phyloP scores from a whole-genome alignment of 2,888 invertebrate species.

The Protophormia terraenovae region DNA sequence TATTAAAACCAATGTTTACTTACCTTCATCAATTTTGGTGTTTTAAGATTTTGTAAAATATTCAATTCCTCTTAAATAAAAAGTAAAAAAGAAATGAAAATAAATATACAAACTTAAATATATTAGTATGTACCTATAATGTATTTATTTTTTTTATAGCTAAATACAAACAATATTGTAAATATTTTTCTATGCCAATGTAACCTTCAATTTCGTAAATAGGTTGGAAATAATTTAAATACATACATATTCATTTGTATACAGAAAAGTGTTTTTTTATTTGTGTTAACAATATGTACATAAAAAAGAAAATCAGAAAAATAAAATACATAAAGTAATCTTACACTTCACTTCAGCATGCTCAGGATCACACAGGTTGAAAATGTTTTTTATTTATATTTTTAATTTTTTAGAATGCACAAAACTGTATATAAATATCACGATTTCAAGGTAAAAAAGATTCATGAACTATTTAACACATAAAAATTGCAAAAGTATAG shows the following conservation, averaged over 20 bases:
- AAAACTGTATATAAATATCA: not conserved
- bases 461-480: slow-evolving; percentile 59
- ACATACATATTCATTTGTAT: not conserved
- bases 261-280: not conserved
- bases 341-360: slow-evolving; percentile 29
- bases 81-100: not conserved
- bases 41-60: not conserved
- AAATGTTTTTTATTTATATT: not conserved
- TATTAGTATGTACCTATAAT: no score
- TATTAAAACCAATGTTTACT: not conserved
- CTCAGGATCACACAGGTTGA: slow-evolving; percentile 25
- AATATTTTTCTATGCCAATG: not conserved
- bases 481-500: not conserved
- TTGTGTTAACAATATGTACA: not conserved
- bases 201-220: slow-evolving; percentile 60
- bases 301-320: not conserved
- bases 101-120: not conserved
- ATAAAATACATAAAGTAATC: slow-evolving; percentile 34
- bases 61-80: not conserved
- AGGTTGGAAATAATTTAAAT: slow-evolving; percentile 65
- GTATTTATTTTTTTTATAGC: not conserved
- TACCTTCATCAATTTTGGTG: not conserved
- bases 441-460: slow-evolving; percentile 56
- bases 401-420: not conserved
- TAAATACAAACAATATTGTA: slow-evolving; percentile 15